phyloP scores from a whole-genome alignment of 2,113 vertebrate genomes.

The Siniperca chuatsi region DNA sequence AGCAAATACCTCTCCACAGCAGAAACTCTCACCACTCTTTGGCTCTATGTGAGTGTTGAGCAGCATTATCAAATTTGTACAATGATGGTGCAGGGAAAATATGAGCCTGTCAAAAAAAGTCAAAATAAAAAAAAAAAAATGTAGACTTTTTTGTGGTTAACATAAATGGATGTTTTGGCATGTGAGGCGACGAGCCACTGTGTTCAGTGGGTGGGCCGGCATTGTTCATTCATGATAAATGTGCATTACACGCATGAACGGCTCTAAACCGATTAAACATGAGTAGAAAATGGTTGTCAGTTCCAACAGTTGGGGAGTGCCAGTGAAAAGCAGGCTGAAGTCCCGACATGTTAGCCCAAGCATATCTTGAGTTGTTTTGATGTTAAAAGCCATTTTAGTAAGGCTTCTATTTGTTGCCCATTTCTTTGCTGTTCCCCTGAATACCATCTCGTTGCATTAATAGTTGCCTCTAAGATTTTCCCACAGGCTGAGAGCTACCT shows the following conservation, averaged over 20 bases:
- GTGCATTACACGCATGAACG: conserved; percentile 64
- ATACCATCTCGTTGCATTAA: conserved; percentile 10
- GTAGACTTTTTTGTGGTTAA: conserved; percentile 25
- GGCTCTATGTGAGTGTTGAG: background rate
- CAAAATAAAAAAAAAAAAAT: background rate
- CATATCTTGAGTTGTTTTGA: conserved; percentile 54
- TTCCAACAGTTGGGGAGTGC: conserved; percentile 38
- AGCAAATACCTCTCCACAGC: conserved; percentile 1
- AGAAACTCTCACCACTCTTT: background rate
- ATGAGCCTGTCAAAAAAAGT: conserved; percentile 13
- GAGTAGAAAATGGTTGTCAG: conserved; percentile 44
- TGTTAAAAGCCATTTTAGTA: conserved; percentile 34
- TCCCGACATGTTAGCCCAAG: conserved; percentile 48
- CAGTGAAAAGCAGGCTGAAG: conserved; percentile 47
- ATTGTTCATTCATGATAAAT: conserved; percentile 76
- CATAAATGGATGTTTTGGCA: conserved; percentile 59
- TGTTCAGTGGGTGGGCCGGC: conserved; percentile 55
- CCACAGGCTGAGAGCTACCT: conserved; percentile 33
- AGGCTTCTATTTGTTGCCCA: background rate
- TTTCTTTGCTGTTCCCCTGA: conserved; percentile 4
- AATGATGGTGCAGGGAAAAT: background rate
- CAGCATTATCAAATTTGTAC: conserved; percentile 23
- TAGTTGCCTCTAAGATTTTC: conserved; percentile 1
- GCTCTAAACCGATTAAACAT: conserved; percentile 63
- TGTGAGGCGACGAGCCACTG: conserved; percentile 17